These are phyloP conservation scores for Pyrocephalus nanus DNA, from an alignment of 2,797 vertebrate species.

Conservation along the genomic window DNA sequence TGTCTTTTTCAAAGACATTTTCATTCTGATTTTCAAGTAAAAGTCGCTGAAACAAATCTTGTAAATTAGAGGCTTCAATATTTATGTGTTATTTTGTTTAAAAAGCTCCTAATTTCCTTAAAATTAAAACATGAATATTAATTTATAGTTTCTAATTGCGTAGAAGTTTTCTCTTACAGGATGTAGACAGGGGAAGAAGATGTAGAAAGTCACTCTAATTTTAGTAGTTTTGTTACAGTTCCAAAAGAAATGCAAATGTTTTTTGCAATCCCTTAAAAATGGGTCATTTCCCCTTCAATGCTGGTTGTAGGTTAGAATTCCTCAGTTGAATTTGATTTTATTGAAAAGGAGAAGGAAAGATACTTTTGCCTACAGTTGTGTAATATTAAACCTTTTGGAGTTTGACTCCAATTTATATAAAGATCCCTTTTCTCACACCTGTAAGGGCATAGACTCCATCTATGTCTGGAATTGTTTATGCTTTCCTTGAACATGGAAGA, in stretches of 20 bases:
- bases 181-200: background rate
- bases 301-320: background rate
- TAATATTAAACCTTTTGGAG: background rate
- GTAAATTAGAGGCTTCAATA: background rate
- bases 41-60: background rate
- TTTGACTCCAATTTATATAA: background rate
- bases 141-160: background rate
- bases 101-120: background rate
- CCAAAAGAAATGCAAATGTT: background rate
- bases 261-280: background rate
- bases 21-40: background rate
- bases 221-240: background rate
- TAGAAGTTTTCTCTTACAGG: background rate
- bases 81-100: background rate
- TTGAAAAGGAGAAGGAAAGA: background rate
- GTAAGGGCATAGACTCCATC: background rate
- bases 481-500: background rate
- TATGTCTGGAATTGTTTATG: background rate
- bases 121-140: background rate
- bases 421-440: background rate
- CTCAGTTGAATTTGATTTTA: background rate
- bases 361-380: background rate
- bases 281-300: background rate
- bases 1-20: constrained; percentile 11
- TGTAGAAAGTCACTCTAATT: background rate